These are phyloP conservation scores for Spisula solida DNA, from an alignment of 2,888 invertebrate genomes.

Conservation along the genomic window DNA sequence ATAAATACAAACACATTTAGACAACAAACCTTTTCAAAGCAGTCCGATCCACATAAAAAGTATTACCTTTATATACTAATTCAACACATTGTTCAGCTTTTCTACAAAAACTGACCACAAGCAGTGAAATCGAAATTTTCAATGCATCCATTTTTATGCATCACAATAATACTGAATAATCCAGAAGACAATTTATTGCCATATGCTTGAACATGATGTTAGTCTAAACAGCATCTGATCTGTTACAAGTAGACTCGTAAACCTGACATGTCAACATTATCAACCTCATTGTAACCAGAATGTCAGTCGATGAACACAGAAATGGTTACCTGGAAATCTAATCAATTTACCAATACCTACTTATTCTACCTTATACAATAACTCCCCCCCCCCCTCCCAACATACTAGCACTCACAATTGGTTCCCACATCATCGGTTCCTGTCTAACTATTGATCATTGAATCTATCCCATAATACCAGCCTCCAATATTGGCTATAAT, in stretches of 20 bases:
- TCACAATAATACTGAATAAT: neutral
- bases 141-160: neutral
- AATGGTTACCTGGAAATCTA: conserved; percentile 40
- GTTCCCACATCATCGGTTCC: neutral
- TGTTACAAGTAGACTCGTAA: conserved; percentile 7
- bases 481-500: neutral
- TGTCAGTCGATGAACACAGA: neutral
- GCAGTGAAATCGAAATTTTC: neutral
- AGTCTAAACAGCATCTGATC: neutral
- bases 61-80: neutral
- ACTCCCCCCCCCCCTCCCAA: neutral
- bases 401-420: conserved; percentile 1
- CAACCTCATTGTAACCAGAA: neutral
- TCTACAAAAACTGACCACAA: neutral
- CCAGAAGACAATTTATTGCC: neutral
- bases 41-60: too few relatives aligned
- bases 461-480: neutral
- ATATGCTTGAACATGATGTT: neutral
- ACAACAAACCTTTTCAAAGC: neutral
- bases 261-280: neutral
- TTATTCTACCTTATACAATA: conserved; percentile 6
- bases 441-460: neutral
- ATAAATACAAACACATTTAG: neutral
- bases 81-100: neutral
- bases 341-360: conserved; percentile 52